A percentile compares a stretch with the other conserved stretches of the same genome.
Conservation (phyloP, 2,113 vertebrate genomes). For the Nymphicus hollandicus region DNA sequence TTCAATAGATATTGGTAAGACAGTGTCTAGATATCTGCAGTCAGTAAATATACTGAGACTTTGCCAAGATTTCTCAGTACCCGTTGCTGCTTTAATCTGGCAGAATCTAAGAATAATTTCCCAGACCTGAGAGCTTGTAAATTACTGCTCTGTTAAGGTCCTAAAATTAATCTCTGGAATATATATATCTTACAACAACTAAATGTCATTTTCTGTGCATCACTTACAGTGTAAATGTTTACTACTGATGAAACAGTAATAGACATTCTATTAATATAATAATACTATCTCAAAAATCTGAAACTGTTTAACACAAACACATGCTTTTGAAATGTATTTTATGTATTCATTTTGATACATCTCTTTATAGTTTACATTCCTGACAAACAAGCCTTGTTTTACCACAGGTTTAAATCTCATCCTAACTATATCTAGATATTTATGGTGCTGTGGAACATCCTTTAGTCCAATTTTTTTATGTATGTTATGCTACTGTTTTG, state of each 20-base stretch:
- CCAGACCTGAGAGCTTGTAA: background rate
- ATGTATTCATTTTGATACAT: background rate
- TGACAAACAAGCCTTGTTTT: background rate
- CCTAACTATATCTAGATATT: background rate
- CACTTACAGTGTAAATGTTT: background rate
- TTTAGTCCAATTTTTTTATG: background rate
- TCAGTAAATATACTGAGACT: background rate
- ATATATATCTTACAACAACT: conserved; percentile 20
- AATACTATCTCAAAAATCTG: background rate
- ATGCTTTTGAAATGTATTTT: background rate
- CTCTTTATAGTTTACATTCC: background rate
- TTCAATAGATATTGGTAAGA: background rate
- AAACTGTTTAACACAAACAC: background rate
- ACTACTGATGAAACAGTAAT: background rate
- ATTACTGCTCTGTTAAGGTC: conserved; percentile 35
- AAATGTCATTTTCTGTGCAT: background rate
- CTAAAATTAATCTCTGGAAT: conserved; percentile 18
- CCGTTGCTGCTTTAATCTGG: conserved; percentile 39
- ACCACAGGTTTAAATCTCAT: background rate
- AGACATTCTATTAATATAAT: background rate
- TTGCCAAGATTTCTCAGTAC: conserved; percentile 8
- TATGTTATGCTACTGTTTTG: background rate
- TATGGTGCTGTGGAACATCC: background rate
- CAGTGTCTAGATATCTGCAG: background rate
- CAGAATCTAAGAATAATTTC: conserved; percentile 14